Base-by-base conservation (phyloP, 1,140 invertebrate genomes). In the Grapholita molesta region DNA sequence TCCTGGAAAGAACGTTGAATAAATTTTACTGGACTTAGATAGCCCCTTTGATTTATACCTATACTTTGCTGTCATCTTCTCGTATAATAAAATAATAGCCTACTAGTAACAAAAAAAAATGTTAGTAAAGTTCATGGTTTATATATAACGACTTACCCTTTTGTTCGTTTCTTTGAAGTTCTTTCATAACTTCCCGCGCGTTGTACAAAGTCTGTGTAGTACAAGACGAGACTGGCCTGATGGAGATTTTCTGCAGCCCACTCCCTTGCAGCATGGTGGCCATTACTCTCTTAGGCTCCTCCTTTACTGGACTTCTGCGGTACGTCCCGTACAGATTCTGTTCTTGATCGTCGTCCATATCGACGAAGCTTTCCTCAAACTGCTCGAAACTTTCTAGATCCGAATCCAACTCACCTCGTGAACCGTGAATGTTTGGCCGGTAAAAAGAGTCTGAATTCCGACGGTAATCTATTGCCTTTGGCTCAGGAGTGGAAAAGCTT, bases 321-420 rank as follows among this genome's bases (percentile, higher is more conserved):
- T 81, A 88, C 28, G 79, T 74, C 9, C 77, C 78, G 9, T 84
- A 80, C 6, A 77, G 52, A 9, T 74, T 67, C 9, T 88, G 82
- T 25, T 89, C 85, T 15, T 80, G 74, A 65, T 90, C 89, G 12
- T 87, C 84, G 66, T 91, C 89, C 24, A 90, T 89, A 71, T 90
- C 88, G 12, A 90, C 72, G 23, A 91, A 85, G n/a, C 79, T 78
- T 57, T 91, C 89, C 57, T 90, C 88, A 68, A 91, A 88, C 65
- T 85, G 82, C 69, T 90, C 88, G 70, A 84, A 89, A 64, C 85
- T 86, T 15, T 91, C 89, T 8, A 86, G 76, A 78, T 91, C 89
- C n/a, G 87, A 89, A 64, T 91, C 89, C 15, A 89, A 55, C 70
- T 91, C 89, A 28, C 76, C 82, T 74, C 79, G 82, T 2, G 88